These are phyloP conservation scores for Druceiella hillmani DNA, from an alignment of 2,888 invertebrate genomes.

Conservation along the genomic window DNA sequence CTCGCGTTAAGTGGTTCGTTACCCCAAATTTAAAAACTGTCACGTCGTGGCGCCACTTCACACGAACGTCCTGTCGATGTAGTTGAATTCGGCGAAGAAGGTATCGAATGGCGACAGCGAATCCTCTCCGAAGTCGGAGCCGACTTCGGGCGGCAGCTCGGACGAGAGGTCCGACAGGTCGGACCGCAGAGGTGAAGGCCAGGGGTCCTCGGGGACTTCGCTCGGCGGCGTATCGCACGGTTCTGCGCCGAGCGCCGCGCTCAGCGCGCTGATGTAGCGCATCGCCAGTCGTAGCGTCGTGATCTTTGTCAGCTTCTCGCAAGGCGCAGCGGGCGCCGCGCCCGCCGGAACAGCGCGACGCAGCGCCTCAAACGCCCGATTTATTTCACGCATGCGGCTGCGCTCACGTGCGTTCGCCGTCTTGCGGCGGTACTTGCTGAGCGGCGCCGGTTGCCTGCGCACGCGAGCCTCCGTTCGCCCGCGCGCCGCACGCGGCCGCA, in stretches of 20 bases:
- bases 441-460: constrained; percentile 63
- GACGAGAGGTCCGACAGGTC: constrained; percentile 50
- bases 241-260: constrained; percentile 54
- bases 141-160: constrained; percentile 45
- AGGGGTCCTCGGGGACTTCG: constrained; percentile 33
- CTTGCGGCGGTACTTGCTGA: constrained; percentile 85
- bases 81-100: constrained; percentile 49
- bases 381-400: constrained; percentile 85
- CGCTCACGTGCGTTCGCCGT: constrained; percentile 87
- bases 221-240: constrained; percentile 34
- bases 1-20: no score
- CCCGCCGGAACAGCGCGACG: constrained; percentile 68
- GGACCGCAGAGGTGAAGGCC: constrained; percentile 44
- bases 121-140: constrained; percentile 46
- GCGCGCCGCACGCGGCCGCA: constrained; percentile 49
- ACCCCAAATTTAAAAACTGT: no score
- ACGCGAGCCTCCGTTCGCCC: constrained; percentile 44
- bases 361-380: constrained; percentile 80
- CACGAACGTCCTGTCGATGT: constrained; percentile 46
- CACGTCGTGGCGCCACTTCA: no score
- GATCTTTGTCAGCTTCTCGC: constrained; percentile 84
- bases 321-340: constrained; percentile 49
- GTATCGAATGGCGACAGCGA: constrained; percentile 55
- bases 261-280: constrained; percentile 77
- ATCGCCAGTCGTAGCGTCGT: constrained; percentile 82